Base-by-base conservation (phyloP, 2,797 vertebrate species). In the Gobio occitaniae region DNA sequence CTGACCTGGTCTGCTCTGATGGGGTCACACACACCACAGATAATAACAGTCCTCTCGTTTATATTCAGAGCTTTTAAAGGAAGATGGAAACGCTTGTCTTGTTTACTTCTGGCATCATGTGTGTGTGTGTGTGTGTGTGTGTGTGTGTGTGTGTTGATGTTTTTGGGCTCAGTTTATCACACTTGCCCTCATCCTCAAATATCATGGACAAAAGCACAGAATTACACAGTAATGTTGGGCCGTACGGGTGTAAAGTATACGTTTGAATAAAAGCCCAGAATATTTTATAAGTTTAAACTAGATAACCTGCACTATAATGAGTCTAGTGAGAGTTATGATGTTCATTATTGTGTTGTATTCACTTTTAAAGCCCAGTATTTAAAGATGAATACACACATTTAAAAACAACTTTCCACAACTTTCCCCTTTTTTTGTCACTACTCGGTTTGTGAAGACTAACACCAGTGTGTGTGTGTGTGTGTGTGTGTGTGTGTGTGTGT, bases 351-450 rank as follows among this genome's bases (percentile, higher is more conserved):
- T 47, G 13, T 17, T 68, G 8, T 25, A 25, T 25, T 87, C 89
- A 89, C 93, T 93, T 95, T 93, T 93, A 95, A 94, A 89, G 44
- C 81, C 66, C 88, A 78, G 83, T 90, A 93, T 94, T 95, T 94
- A 95, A 94, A 94, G 93, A 94, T 94, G 91, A 6, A 19, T 84
- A 48, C 90, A 93, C 36, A 93, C 91, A 91, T 92, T n/a, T 89
- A 94, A 94, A 93, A 93, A 87, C 48, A 19, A 83, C 89, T 87
- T 92, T 93, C 92, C 93, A 92, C 89, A 88, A 32, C 32, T 25
- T 25, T 25, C 25, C 25, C 25, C 25, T 25, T 25, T 25, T 25
- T 25, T 25, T 25, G 25, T 25, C 25, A 25, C 25, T 25, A 25
- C 25, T 25, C 25, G 25, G 25, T 25, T 25, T 25, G 25, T 25